Conservation (phyloP, 2,797 vertebrate species). For the Naso thynnoides region DNA sequence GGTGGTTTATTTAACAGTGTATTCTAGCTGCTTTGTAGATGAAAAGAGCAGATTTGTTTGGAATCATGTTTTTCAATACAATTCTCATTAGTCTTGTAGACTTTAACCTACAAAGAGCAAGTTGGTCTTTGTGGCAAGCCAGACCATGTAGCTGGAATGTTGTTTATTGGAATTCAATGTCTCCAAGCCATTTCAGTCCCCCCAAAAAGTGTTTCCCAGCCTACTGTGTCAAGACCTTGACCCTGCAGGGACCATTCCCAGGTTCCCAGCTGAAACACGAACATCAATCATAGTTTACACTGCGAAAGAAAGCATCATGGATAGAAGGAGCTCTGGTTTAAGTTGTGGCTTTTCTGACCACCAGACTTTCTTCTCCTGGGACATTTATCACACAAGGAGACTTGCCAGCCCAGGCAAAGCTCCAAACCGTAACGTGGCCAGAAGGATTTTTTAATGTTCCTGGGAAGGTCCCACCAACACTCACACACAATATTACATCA, state of each 20-base stretch:
- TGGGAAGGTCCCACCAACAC: conserved; percentile 49
- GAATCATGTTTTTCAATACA: conserved; percentile 26
- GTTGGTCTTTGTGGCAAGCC: conserved; percentile 56
- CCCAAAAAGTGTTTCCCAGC: conserved; percentile 62
- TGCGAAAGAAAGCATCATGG: conserved; percentile 50
- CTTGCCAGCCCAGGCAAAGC: conserved; percentile 46
- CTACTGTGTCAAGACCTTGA: conserved; percentile 68
- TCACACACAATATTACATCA: conserved; percentile 44
- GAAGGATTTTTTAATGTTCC: conserved; percentile 49
- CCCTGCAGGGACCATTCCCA: conserved; percentile 63
- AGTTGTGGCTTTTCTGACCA: conserved; percentile 63
- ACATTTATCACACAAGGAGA: conserved; percentile 53
- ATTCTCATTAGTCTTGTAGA: conserved; percentile 8
- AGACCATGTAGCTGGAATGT: conserved; percentile 75
- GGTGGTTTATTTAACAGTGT: background rate
- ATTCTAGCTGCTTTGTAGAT: background rate
- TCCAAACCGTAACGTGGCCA: conserved; percentile 59
- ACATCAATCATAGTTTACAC: conserved; percentile 73
- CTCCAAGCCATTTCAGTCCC: conserved; percentile 57
- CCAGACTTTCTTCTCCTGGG: conserved; percentile 43
- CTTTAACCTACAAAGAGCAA: conserved; percentile 16
- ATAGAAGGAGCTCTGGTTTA: conserved; percentile 55
- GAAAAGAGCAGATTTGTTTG: background rate
- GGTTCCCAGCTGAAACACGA: conserved; percentile 56
- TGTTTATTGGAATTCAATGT: conserved; percentile 69